Base-by-base conservation (phyloP, 2,797 vertebrate genomes). In the Hyperoplus immaculatus region DNA sequence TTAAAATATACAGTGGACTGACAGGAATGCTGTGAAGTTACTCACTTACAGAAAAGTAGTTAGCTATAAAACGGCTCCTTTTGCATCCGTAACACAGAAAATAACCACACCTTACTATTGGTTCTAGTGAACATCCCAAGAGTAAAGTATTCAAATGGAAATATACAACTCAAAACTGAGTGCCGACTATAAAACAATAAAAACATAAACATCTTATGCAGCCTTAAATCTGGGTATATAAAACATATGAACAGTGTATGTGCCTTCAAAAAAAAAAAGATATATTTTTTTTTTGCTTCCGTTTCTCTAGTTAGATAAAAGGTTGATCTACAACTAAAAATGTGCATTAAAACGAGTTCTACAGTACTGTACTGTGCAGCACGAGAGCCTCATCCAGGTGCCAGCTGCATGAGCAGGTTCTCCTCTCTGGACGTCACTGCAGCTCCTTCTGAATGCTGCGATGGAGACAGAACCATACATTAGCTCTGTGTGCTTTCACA, bases 371-470 rank as follows among this genome's bases (percentile, higher is more conserved):
- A 77, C 56, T 80, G 66, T 76, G 76, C 61, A 75, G 80, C 56
- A 68, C 5, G 14, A 65, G 49, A 59, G 63, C 18, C 38, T 56
- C 45, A 57, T 56, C 64, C 46, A 11, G 72, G 67, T 63, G 18
- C 13, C 45, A 45, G 68, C 57, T 41, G 64, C 45, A 69, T 3
- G 4, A 68, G 21, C 18, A 70, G 41, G 43, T 59, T 73, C 51
- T 75, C 49, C 55, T 71, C 57, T 51, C 69, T 75, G 58, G 80
- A 80, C 81, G 75, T 86, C 56, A 92, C 49, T 87, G 18, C 81
- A 94, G 88, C 69, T 93, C 89, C 81, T 87, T 94, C 83, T 93
- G 89, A 83, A 94, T 91, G 61, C 94, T 95, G 87, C 2, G 7
- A 69, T 18, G 62, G 72, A 86, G n/a, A 81, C 18, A 78, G 62